Conservation (phyloP, 2,888 invertebrate species). For the Orthonevra nobilis region DNA sequence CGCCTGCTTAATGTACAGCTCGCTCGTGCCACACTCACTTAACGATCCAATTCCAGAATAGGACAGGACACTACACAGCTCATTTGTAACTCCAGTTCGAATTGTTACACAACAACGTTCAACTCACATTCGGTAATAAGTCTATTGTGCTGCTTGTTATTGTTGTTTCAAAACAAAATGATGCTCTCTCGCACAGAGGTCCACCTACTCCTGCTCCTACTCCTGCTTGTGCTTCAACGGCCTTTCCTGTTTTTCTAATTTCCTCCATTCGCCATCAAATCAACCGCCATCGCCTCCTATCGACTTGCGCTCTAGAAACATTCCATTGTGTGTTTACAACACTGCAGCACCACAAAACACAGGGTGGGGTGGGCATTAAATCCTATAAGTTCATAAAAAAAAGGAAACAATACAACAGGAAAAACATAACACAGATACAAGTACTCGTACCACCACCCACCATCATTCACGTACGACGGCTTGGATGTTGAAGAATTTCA, state of each 20-base stretch:
- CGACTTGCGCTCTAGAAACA: conserved; percentile 45
- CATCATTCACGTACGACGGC: no score
- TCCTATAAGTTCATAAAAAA: conserved; percentile 60
- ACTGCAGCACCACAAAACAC: conserved; percentile 1
- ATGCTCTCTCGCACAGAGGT: conserved; percentile 8
- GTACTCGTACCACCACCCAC: not conserved
- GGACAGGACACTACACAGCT: conserved; percentile 28
- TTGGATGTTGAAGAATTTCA: conserved; percentile 53
- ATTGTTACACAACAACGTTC: conserved; percentile 51
- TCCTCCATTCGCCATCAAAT: conserved; percentile 33
- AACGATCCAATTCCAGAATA: conserved; percentile 28
- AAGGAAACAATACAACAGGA: conserved; percentile 3
- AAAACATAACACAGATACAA: conserved; percentile 7
- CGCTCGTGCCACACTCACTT: conserved; percentile 43
- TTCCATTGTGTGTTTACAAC: conserved; percentile 1
- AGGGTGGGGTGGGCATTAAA: conserved; percentile 47
- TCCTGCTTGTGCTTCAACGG: no score
- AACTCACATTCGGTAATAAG: conserved; percentile 61
- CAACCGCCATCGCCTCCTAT: conserved; percentile 12
- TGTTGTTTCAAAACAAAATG: conserved; percentile 43
- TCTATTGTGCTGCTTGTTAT: conserved; percentile 41
- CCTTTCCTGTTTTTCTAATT: conserved; percentile 61
- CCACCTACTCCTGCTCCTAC: conserved; percentile 3
- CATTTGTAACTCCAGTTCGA: conserved; percentile 56
- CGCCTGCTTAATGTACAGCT: conserved; percentile 18